Evolutionary conservation across 2,888 invertebrate genomes (phyloP), one percentile per base, ranked within the genome.

Genomic region (Lottia gigantea): DNA sequence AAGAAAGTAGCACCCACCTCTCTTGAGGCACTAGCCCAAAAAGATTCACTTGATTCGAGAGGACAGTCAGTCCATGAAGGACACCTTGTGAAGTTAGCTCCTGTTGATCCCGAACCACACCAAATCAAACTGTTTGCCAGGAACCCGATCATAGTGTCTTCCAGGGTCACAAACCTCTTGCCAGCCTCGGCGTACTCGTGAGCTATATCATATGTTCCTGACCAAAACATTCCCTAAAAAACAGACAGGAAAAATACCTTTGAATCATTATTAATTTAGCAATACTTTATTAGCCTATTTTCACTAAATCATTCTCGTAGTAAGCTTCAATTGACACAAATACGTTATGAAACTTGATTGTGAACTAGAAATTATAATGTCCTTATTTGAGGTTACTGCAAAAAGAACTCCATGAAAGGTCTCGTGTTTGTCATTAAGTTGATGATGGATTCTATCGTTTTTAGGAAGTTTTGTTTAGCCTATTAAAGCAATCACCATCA

Each of bases 101-200:
- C 81, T 23, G 55, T 23, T 8, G 68, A 71, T 15, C 31, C 64
- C 45, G 77, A 76, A 4, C 83, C 83, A 70, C 83, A 83, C 82
- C 81, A 83, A 16, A 69, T 70, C 2, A 82, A 67, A 15, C 78
- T 75, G 65, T 80, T 78, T 15, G 76, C 78, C 63, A 83, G 61
- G 73, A 81, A 81, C 14, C 80, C 83, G 68, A 79, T 73, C 66
- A 82, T 67, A 11, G 79, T 79, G 69, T 82, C 80, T 68, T 80
- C 82, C 55, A 82, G 71, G 0, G 80, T 80, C 45, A 81, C 71
- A 73, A 74, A 80, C 16, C 76, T 74, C 16, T 45, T 64, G 11
- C 80, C 78, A 26, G 71, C 68, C 7, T 73, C 75, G n/a, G 78
- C 75, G 66, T 76, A 81, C 64, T 74, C 69, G 63, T 82, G 80